Conservation (phyloP, 2,888 invertebrate genomes). For the Macropis europaea region DNA sequence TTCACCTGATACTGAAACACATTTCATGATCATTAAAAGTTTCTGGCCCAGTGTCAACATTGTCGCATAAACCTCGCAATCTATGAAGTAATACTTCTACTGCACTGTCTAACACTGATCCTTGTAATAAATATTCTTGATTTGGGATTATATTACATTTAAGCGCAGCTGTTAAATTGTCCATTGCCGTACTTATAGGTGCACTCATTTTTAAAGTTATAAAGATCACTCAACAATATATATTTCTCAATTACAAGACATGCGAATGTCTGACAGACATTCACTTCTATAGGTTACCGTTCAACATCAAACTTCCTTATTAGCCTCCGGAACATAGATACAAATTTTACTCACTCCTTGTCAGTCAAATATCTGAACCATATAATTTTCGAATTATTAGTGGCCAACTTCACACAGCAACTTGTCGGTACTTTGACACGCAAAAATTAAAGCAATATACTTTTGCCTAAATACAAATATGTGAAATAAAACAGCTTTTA, state of each 20-base stretch:
- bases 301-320: not conserved
- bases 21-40: constrained; percentile 97
- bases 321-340: not conserved
- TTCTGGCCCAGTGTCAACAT: constrained; percentile 94
- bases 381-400: not conserved
- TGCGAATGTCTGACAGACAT: not conserved
- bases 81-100: constrained; percentile 94
- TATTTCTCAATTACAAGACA: not conserved
- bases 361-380: not conserved
- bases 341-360: not conserved
- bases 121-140: constrained; percentile 96
- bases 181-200: constrained; percentile 86
- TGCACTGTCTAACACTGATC: constrained; percentile 94
- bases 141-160: constrained; percentile 94
- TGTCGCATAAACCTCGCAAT: constrained; percentile 94
- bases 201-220: constrained; percentile 71
- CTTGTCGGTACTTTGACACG: not conserved
- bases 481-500: no score
- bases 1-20: constrained; percentile 86
- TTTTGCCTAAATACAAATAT: no score
- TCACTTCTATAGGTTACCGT: not conserved
- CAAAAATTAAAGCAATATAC: not conserved
- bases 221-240: not conserved
- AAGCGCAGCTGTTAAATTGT: constrained; percentile 88
- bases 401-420: not conserved